Conservation (phyloP, 2,797 vertebrate species). For the Macropodus opercularis region DNA sequence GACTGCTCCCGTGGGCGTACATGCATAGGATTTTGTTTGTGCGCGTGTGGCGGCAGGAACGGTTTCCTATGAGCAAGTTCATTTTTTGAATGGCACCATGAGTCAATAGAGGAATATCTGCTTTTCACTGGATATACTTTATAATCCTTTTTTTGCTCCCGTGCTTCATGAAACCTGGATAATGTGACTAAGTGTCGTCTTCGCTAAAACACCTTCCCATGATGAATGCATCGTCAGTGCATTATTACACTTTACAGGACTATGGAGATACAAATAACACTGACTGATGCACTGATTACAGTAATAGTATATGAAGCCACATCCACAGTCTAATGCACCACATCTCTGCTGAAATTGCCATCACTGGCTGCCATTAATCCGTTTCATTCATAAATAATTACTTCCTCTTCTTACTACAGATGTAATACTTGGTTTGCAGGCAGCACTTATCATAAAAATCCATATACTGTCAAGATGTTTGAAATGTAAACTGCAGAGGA, state of each 20-base stretch:
- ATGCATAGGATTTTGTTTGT: conserved; percentile 27
- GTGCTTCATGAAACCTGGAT: conserved; percentile 14
- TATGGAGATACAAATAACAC: conserved; percentile 16
- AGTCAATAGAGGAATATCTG: conserved; percentile 6
- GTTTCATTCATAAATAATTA: conserved; percentile 77
- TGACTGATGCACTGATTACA: conserved; percentile 32
- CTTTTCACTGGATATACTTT: conserved; percentile 15
- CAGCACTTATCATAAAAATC: conserved; percentile 74
- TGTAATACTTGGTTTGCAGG: conserved; percentile 55
- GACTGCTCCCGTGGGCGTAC: conserved; percentile 44
- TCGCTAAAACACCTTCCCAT: conserved; percentile 28
- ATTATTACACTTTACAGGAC: conserved; percentile 37
- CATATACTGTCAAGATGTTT: conserved; percentile 43
- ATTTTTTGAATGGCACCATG: conserved; percentile 9
- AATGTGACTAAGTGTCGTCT: conserved; percentile 30
- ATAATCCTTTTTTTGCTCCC: conserved; percentile 10
- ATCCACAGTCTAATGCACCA: conserved; percentile 44
- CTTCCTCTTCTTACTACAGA: conserved; percentile 62
- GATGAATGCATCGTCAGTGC: conserved; percentile 33
- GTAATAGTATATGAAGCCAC: conserved; percentile 1
- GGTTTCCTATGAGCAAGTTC: not conserved
- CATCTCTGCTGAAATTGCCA: conserved; percentile 38
- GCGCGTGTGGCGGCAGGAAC: conserved; percentile 8
- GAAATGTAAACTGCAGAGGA: conserved; percentile 32
- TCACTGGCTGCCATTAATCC: conserved; percentile 45